Conservation (phyloP, 1,140 invertebrate genomes). For the Drosophila pseudoobscura region DNA sequence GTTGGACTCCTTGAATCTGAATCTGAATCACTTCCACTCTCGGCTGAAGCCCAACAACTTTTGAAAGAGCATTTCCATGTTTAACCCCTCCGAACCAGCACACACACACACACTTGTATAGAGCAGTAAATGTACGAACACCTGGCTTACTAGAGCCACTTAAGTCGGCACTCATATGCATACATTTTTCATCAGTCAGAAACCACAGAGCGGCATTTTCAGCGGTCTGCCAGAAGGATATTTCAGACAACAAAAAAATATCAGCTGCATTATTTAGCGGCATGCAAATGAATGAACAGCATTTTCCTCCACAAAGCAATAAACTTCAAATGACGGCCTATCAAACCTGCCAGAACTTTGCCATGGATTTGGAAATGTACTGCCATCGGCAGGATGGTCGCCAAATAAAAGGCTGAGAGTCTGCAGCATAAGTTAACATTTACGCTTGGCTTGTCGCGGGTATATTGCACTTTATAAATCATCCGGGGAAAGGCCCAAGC, state of each 20-base stretch:
- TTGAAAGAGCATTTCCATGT: conserved; percentile 33
- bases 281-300: conserved; percentile 56
- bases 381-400: not conserved
- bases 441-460: conserved; percentile 53
- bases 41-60: not conserved
- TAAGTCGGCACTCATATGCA: conserved; percentile 8
- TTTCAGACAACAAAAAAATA: conserved; percentile 11
- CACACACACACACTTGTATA: not conserved
- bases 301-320: conserved; percentile 35
- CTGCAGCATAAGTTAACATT: conserved; percentile 54
- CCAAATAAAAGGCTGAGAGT: conserved; percentile 10
- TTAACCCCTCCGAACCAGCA: not conserved
- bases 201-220: conserved; percentile 15
- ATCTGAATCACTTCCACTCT: not conserved
- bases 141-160: conserved; percentile 18
- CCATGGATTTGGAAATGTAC: conserved; percentile 22
- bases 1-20: not conserved
- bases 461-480: conserved; percentile 78
- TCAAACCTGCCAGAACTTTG: conserved; percentile 54
- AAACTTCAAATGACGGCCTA: conserved; percentile 60
- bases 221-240: not conserved
- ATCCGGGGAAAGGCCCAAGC: conserved; percentile 36
- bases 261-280: conserved; percentile 58
- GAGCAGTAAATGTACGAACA: too few relatives aligned
- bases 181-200: conserved; percentile 48